These are phyloP conservation scores for Vidua macroura DNA, from an alignment of 2,113 vertebrate species.

Conservation along the genomic window DNA sequence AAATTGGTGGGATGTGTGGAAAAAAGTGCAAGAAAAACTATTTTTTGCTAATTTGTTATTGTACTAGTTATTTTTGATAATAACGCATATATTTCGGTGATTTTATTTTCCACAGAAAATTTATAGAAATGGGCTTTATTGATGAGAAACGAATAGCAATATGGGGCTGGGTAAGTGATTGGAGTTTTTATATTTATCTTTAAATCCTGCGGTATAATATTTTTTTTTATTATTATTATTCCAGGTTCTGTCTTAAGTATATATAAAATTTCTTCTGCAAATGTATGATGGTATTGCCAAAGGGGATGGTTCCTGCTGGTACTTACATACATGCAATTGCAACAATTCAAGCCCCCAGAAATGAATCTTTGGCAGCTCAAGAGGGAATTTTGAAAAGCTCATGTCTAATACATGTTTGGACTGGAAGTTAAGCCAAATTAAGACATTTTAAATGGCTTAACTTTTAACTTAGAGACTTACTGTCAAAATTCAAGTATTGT, in stretches of 20 bases:
- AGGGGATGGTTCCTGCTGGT: neutral
- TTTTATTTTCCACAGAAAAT: slow-evolving; percentile 75
- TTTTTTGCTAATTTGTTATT: neutral
- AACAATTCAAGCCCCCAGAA: neutral
- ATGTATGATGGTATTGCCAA: neutral
- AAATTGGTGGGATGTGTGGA: neutral
- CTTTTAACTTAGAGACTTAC: neutral
- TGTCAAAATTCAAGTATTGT: neutral
- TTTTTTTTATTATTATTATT: neutral
- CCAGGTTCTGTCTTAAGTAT: neutral
- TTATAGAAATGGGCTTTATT: slow-evolving; percentile 84
- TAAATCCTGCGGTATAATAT: neutral
- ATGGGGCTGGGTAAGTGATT: slow-evolving; percentile 84
- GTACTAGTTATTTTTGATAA: neutral
- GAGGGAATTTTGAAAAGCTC: neutral
- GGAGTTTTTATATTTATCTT: neutral
- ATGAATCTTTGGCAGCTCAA: neutral
- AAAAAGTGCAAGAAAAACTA: slow-evolving; percentile 22
- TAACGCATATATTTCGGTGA: slow-evolving; percentile 48
- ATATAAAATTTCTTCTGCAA: neutral
- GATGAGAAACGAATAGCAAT: slow-evolving; percentile 83
- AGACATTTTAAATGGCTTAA: neutral
- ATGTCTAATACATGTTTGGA: neutral
- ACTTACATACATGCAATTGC: neutral
- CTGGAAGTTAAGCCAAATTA: neutral